These are phyloP conservation scores for Petrophora chlorosata DNA, from an alignment of 2,888 invertebrate species.

Conservation along the genomic window DNA sequence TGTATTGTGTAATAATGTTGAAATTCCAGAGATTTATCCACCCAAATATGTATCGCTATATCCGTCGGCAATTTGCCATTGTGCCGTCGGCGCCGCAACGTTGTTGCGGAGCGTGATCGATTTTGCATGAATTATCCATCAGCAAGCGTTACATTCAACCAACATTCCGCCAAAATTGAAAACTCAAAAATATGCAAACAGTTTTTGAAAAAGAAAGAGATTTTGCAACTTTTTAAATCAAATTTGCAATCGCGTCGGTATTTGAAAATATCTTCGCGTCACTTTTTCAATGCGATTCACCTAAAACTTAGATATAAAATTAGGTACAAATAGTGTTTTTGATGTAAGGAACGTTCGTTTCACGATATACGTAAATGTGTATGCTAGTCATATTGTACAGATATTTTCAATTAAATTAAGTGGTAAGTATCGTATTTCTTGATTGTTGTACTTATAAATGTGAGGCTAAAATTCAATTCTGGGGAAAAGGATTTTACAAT, in stretches of 20 bases:
- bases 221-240: too few species aligned
- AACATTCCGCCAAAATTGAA: constrained; percentile 30
- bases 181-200: constrained; percentile 4
- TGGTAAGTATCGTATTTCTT: constrained; percentile 62
- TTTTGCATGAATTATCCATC: constrained; percentile 35
- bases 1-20: neutral
- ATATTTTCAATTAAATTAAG: constrained; percentile 61
- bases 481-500: neutral
- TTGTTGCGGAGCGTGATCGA: constrained; percentile 29
- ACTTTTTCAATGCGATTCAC: constrained; percentile 7
- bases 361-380: constrained; percentile 65
- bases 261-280: too few species aligned
- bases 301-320: constrained; percentile 17
- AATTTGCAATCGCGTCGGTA: too few species aligned
- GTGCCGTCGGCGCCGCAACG: constrained; percentile 28
- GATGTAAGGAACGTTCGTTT: constrained; percentile 60
- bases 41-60: constrained; percentile 4
- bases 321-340: constrained; percentile 73
- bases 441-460: constrained; percentile 63
- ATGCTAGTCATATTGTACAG: constrained; percentile 80
- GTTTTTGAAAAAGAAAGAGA: constrained; percentile 4
- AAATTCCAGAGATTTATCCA: constrained; percentile 10
- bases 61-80: constrained; percentile 22
- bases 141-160: constrained; percentile 26
- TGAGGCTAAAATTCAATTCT: constrained; percentile 10